Base-by-base conservation (phyloP, 2,113 vertebrate genomes). In the Tamias sibiricus region DNA sequence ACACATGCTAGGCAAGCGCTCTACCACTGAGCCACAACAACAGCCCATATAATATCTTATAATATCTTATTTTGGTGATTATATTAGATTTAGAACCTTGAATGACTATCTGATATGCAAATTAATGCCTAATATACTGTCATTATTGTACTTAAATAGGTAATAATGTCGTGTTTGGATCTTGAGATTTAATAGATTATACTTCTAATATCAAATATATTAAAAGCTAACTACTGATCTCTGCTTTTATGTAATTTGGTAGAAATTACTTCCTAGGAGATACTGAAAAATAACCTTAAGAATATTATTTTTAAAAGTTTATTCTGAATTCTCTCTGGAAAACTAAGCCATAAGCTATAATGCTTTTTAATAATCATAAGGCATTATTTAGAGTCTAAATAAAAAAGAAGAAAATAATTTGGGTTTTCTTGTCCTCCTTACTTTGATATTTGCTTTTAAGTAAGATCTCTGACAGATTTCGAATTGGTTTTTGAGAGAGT, bases 151-250 rank as follows among this genome's bases (percentile, higher is more conserved):
- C 12, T 77, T 94, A 82, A 82, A 71, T 57, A 71, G 22, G 26
- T 85, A 47, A 84, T 47, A 69, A 81, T 72, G 3, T 26, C 49
- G 17, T 14, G 42, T 32, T 95, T 97, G 22, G 11, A 30, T 72
- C 32, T 92, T 96, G 44, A 85, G 37, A 40, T 86, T 62, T 91
- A 62, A 91, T 94, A 89, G 79, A 80, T 93, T 93, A 80, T 91
- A 76, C 59, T 95, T 91, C 47, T 87, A 84, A 75, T 85, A 40
- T 75, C 26, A 92, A 90, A 57, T 80, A 81, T 92, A 80, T 92
- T 89, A 88, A 85, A 92, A 92, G 20, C 68, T 68, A 20, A 69
- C 71, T 90, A 90, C n/a, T 92, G 96, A 76, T 52, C 10, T 95
- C 71, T 90, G 16, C 59, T 71, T 93, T 89, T 94, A 75, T 47